These are phyloP conservation scores for Onthophagus sagittarius DNA, from an alignment of 2,888 invertebrate genomes.

Conservation along the genomic window DNA sequence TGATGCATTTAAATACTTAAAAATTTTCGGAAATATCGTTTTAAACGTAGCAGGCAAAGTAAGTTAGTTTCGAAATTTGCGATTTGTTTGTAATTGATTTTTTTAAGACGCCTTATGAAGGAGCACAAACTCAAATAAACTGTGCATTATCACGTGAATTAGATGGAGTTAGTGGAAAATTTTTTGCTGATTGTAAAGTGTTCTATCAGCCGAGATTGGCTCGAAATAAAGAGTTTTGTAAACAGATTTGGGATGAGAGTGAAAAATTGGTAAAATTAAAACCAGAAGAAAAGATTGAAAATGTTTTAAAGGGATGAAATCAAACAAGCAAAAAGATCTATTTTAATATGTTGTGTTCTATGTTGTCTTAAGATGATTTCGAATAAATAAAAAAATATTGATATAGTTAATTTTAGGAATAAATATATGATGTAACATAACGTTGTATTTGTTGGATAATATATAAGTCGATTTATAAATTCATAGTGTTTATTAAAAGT, in stretches of 20 bases:
- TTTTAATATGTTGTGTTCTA: no score
- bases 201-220: constrained; percentile 23
- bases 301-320: neutral
- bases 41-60: neutral
- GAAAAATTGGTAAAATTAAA: constrained; percentile 27
- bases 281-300: neutral
- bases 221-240: constrained; percentile 21
- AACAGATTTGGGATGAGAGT: constrained; percentile 28
- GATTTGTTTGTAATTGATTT: neutral
- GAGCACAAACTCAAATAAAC: constrained; percentile 29
- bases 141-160: constrained; percentile 26
- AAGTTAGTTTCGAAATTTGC: neutral
- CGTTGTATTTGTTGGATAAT: no score
- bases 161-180: constrained; percentile 26
- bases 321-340: neutral
- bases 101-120: constrained; percentile 21
- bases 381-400: no score
- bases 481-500: no score
- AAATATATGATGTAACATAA: no score
- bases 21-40: neutral
- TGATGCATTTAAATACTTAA: neutral
- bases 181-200: constrained; percentile 26
- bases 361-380: no score
- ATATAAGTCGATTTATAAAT: no score
- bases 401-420: no score